Evolutionary conservation across 2,113 vertebrate genomes (phyloP).

Genomic region (Daubentonia madagascariensis): DNA sequence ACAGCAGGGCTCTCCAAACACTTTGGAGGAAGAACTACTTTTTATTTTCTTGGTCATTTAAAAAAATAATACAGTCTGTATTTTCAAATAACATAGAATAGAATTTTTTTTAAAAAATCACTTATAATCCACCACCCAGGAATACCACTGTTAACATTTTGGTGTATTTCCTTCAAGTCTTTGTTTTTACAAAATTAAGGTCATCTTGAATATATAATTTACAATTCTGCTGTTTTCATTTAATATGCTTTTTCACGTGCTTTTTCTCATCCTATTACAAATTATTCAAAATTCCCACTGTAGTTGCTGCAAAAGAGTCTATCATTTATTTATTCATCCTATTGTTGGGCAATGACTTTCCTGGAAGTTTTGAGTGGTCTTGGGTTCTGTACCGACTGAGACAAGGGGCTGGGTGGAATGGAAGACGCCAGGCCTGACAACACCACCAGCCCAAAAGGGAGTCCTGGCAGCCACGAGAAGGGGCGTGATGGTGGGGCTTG

Average conservation of each 20-base stretch:
- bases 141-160: not conserved
- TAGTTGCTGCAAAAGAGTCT: not conserved
- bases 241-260: not conserved
- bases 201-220: not conserved
- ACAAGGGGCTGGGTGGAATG: not conserved
- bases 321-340: not conserved
- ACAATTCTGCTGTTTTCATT: not conserved
- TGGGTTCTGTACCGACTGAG: not conserved
- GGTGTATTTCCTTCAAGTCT: not conserved
- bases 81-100: not conserved
- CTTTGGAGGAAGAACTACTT: not conserved
- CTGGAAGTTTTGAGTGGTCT: not conserved
- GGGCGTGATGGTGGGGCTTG: accelerated
- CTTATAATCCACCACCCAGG: not conserved
- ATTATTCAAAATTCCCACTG: not conserved
- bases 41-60: not conserved
- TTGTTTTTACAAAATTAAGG: not conserved
- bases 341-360: not conserved
- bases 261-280: not conserved
- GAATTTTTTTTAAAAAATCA: not conserved
- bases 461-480: accelerated
- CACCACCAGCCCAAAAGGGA: not conserved
- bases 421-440: not conserved
- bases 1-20: not conserved
- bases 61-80: not conserved